Evolutionary conservation across 2,888 invertebrate species (phyloP).

Genomic region (Pammene aurita): DNA sequence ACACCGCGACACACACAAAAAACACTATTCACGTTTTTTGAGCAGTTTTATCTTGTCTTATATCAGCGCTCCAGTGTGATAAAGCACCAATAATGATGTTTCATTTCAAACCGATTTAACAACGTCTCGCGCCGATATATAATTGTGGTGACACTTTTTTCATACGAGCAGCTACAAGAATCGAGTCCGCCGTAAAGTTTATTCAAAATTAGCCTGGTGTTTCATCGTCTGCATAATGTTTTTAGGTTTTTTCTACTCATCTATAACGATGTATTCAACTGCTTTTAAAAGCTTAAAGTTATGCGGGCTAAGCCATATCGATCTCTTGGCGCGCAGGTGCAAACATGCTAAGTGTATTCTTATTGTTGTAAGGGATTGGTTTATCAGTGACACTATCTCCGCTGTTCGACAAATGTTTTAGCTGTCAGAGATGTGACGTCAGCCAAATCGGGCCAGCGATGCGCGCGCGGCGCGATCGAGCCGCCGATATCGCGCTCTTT

Average conservation of each 20-base stretch:
- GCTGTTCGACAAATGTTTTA: conserved; percentile 81
- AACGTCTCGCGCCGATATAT: conserved; percentile 53
- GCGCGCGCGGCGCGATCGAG: conserved; percentile 68
- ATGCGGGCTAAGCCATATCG: conserved; percentile 69
- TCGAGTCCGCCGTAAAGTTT: conserved; percentile 45
- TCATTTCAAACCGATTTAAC: conserved; percentile 75
- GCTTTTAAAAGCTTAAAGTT: conserved; percentile 52
- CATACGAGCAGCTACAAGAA: conserved; percentile 54
- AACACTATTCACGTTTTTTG: conserved; percentile 70
- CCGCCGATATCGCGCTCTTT: conserved; percentile 61
- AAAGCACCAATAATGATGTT: conserved; percentile 83
- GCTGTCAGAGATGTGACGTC: conserved; percentile 82
- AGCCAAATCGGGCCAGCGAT: conserved; percentile 70
- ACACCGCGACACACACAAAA: conserved; percentile 73
- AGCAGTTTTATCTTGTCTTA: conserved; percentile 71
- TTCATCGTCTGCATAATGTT: conserved; percentile 27
- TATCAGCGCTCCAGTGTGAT: conserved; percentile 76
- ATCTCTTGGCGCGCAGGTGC: conserved; percentile 77
- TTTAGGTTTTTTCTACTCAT: conserved; percentile 25
- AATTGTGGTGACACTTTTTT: conserved; percentile 48
- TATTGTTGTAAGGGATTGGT: conserved; percentile 82
- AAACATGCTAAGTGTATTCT: conserved; percentile 83
- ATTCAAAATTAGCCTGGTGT: conserved; percentile 35
- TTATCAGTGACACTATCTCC: conserved; percentile 83
- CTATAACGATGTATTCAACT: conserved; percentile 33